Evolutionary conservation across 1,140 invertebrate species (phyloP).

Genomic region (Neotoxoptera formosana): DNA sequence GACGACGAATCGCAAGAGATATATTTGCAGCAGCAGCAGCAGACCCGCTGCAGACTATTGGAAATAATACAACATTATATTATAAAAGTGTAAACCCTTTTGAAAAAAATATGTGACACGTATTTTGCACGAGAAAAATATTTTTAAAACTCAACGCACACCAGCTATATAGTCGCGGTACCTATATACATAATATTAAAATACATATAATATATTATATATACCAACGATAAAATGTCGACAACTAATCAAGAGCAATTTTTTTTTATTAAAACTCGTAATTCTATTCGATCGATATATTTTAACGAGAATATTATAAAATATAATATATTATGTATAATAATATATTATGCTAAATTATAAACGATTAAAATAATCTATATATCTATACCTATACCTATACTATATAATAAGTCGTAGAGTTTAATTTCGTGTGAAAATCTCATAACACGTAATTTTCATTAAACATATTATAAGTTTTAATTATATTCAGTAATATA

Average conservation of each 20-base stretch:
- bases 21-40: neutral
- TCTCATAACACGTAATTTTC: neutral
- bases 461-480: neutral
- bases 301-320: neutral
- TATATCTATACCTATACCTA: too few relatives aligned
- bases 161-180: too few relatives aligned
- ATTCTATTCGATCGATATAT: neutral
- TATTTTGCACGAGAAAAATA: neutral
- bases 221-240: neutral
- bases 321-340: neutral
- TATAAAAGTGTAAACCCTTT: neutral
- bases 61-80: neutral
- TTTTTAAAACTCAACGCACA: neutral
- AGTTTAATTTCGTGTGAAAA: neutral
- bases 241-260: neutral
- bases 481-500: constrained; percentile 29
- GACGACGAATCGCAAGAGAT: neutral
- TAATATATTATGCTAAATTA: neutral
- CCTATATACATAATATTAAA: neutral
- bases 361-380: neutral
- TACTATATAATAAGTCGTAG: neutral
- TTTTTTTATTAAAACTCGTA: neutral
- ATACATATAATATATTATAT: too few relatives aligned
- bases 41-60: neutral
- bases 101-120: neutral